These are phyloP conservation scores for Malacoraja senta DNA, from an alignment of 2,797 vertebrate genomes.

Conservation along the genomic window DNA sequence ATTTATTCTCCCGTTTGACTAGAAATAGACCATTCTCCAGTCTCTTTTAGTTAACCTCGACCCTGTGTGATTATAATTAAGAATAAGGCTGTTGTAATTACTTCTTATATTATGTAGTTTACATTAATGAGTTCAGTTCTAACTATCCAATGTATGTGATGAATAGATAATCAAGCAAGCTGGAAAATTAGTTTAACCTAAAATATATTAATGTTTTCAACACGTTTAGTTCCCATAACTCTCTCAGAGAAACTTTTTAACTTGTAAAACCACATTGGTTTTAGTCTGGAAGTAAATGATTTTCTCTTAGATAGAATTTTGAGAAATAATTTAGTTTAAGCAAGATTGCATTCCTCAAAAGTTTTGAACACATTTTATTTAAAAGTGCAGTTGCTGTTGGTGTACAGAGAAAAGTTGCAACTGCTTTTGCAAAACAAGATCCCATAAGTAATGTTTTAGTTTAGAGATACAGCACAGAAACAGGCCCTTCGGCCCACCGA, in stretches of 20 bases:
- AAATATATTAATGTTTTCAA: neutral
- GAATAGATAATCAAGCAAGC: neutral
- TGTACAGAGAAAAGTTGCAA: neutral
- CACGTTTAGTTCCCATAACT: neutral
- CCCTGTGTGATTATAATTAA: neutral
- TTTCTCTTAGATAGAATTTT: neutral
- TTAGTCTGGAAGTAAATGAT: neutral
- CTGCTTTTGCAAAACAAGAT: neutral
- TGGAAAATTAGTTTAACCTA: neutral
- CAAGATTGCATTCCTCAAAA: neutral
- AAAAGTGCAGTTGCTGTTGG: neutral
- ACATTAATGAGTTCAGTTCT: neutral
- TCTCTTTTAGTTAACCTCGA: neutral
- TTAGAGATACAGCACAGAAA: no score
- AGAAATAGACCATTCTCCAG: conserved; percentile 10
- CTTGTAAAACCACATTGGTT: neutral
- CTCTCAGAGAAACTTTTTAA: neutral
- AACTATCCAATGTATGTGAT: neutral
- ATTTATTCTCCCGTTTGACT: neutral
- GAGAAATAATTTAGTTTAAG: neutral
- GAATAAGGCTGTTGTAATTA: neutral
- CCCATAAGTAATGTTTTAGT: neutral
- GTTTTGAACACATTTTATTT: neutral
- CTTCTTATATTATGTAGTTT: neutral
- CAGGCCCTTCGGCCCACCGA: no score